Percentiles rank a stretch among this genome's conserved stretches.
These are phyloP conservation scores for Neoitamus cyanurus DNA, from an alignment of 2,888 invertebrate species.

Conservation along the genomic window DNA sequence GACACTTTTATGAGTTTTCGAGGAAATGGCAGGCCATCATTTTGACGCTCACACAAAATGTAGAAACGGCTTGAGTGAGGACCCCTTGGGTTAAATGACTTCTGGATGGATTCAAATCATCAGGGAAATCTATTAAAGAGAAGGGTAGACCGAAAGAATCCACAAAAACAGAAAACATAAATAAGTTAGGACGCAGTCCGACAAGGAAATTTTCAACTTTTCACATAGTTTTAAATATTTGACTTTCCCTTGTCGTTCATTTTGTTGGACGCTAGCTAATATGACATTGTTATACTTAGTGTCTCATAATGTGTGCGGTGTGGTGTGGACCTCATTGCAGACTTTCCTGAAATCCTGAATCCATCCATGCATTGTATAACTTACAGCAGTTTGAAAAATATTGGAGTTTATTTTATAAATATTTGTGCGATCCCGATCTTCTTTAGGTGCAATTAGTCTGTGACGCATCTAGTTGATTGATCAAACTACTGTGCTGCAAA, in stretches of 20 bases:
- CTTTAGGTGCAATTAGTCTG: too few relatives aligned
- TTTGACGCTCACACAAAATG: neutral
- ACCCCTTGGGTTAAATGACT: slow-evolving; percentile 17
- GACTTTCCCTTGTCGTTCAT: neutral
- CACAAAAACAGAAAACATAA: neutral
- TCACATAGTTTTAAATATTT: neutral
- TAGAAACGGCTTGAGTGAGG: neutral
- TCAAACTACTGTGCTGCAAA: too few relatives aligned
- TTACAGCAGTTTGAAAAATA: too few relatives aligned
- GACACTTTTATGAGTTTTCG: slow-evolving; percentile 29
- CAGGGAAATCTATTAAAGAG: slow-evolving; percentile 33
- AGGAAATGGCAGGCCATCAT: neutral
- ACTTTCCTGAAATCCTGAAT: too few relatives aligned
- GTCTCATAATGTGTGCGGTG: neutral
- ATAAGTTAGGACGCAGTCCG: neutral
- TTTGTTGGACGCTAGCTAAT: neutral
- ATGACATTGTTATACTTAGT: neutral
- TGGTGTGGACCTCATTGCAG: too few relatives aligned
- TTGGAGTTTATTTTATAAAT: too few relatives aligned
- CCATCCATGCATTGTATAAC: too few relatives aligned
- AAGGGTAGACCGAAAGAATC: neutral
- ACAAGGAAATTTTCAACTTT: neutral
- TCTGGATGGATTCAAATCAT: slow-evolving; percentile 12
- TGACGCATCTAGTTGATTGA: too few relatives aligned
- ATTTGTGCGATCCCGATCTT: too few relatives aligned